phyloP scores from a whole-genome alignment of 2,888 invertebrate genomes.

The Melanargia galathea region DNA sequence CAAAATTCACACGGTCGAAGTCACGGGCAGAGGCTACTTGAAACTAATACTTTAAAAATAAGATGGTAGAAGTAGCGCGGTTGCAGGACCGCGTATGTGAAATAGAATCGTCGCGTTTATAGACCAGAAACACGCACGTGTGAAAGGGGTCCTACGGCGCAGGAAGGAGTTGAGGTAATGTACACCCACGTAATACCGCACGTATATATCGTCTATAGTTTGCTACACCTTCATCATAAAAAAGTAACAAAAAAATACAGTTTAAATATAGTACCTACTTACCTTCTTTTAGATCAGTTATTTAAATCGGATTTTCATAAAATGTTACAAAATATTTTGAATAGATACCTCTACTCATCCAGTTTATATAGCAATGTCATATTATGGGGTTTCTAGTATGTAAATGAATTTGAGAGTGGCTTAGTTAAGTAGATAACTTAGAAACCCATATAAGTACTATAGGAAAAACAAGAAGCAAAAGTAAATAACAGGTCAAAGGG shows the following conservation, averaged over 20 bases:
- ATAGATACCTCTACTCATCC: neutral
- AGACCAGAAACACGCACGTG: neutral
- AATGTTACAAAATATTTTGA: neutral
- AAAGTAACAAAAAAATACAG: neutral
- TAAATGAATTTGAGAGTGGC: no score
- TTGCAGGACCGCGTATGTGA: neutral
- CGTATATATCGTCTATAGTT: conserved; percentile 67
- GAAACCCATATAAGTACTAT: no score
- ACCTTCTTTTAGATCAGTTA: no score
- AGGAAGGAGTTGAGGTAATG: conserved; percentile 54
- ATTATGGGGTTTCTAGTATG: no score
- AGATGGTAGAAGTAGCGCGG: no score
- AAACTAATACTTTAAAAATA: no score
- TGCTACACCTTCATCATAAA: conserved; percentile 8
- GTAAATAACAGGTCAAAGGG: conserved; percentile 13
- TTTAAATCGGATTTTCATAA: no score
- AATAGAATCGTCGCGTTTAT: neutral
- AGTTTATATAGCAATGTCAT: no score
- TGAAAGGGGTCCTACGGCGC: conserved; percentile 46
- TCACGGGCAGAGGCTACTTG: no score
- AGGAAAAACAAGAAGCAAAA: neutral
- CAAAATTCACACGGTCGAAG: no score
- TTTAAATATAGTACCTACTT: no score
- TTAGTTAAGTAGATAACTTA: no score
- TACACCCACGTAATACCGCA: conserved; percentile 62